These are phyloP conservation scores for Merops nubicus DNA, from an alignment of 2,113 vertebrate genomes.

Conservation along the genomic window DNA sequence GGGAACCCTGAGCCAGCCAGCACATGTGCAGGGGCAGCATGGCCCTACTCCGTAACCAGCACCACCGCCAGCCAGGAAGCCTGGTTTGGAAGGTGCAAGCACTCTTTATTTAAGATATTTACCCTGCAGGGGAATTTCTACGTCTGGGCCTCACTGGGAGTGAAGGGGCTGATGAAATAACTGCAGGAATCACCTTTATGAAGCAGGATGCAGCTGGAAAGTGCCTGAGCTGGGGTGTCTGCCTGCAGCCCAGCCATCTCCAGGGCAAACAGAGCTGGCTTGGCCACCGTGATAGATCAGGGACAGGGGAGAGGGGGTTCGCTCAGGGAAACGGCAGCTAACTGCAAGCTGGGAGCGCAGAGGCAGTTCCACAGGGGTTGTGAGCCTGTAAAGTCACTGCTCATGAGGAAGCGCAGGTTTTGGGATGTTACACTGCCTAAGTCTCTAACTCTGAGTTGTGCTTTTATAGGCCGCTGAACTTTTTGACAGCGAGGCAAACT, in stretches of 20 bases:
- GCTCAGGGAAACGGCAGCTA: rapidly evolving
- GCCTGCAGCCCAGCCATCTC: not conserved
- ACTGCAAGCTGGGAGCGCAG: rapidly evolving
- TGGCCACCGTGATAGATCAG: rapidly evolving
- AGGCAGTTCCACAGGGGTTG: not conserved
- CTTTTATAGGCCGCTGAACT: not conserved
- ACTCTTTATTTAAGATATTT: not conserved
- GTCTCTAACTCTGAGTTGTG: not conserved
- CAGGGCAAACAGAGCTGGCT: rapidly evolving
- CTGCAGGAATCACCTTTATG: not conserved
- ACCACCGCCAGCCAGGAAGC: not conserved
- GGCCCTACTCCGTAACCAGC: not conserved
- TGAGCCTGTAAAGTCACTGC: not conserved
- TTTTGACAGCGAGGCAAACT: not conserved
- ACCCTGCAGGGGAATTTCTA: not conserved
- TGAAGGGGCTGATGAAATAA: not conserved
- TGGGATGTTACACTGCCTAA: not conserved
- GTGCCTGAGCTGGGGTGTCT: rapidly evolving
- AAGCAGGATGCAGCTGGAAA: rapidly evolving
- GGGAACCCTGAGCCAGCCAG: not conserved
- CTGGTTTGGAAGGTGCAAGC: not conserved
- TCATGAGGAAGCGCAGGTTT: rapidly evolving
- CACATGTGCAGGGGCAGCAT: rapidly evolving
- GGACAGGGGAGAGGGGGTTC: not conserved
- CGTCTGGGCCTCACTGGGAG: not conserved